Base-by-base conservation (phyloP, 1,140 invertebrate species). In the Orchesella cincta region DNA sequence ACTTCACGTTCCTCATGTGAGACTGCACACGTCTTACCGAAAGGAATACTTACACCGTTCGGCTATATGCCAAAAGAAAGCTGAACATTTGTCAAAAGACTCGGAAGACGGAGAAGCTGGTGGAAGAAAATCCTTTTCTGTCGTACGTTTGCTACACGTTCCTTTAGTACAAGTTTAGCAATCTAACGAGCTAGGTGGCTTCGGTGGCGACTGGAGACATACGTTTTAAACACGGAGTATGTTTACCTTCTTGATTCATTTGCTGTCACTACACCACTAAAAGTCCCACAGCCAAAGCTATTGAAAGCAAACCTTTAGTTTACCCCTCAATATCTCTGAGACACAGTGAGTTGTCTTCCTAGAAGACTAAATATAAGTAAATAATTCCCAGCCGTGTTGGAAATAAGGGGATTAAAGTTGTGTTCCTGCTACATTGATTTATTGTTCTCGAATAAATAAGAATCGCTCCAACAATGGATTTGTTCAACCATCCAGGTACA, bases 61-160 rank as follows among this genome's bases (percentile, higher is more conserved):
- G n/a, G 12, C 54, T 33, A 12, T 67, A 12, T 67, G 28, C 26
- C 62, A 67, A 46, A 67, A 33, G 62, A 67, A 67, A 67, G 31
- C 26, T 31, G 62, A 33, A 67, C 52, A n/a, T 67, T n/a, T 67
- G 62, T 67, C 62, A 67, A 67, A 67, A 29, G 62, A 29, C 26
- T 33, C 26, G 62, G 31, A n/a, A 31, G 12, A 67, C 62, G 62
- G 62, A 67, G 62, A 33, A 33, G 62, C 26, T 16, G 1, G n/a
- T 67, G 8, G 62, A 67, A 31, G n/a, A 33, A 67, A 67, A 8
- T 31, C 31, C n/a, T 31, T 29, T 67, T 31, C 26, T 29, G n/a
- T 23, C 23, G 14, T 57, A 18, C 54, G 26, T 12, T 57, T 57
- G 12, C 54, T 23, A 57, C 26, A 31, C 29, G 2, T 18, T 29